Conservation (phyloP, 2,113 vertebrate genomes). For the Nycticebus coucang region DNA sequence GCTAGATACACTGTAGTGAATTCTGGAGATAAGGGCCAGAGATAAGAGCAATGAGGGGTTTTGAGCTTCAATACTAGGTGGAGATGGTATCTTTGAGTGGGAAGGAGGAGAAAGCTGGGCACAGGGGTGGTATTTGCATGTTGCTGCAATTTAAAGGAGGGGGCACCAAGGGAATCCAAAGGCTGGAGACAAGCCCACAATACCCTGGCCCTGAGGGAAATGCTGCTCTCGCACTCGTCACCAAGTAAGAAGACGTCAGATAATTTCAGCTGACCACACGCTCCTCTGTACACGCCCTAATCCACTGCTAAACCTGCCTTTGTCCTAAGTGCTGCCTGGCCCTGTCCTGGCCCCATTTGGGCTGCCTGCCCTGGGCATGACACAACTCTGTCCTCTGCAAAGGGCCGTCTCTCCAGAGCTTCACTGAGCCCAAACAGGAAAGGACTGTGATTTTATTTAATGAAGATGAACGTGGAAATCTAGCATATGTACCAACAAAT, state of each 20-base stretch:
- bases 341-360: not conserved
- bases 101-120: not conserved
- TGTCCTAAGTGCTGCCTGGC: not conserved
- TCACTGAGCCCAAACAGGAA: not conserved
- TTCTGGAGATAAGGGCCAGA: not conserved
- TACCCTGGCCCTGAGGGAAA: rapidly evolving
- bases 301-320: not conserved
- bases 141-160: not conserved
- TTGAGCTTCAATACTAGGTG: not conserved
- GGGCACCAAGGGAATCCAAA: not conserved
- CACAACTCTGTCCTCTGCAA: not conserved
- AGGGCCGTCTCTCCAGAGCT: not conserved
- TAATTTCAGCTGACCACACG: not conserved
- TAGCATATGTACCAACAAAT: rapidly evolving
- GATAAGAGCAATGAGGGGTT: no score
- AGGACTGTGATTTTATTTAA: not conserved
- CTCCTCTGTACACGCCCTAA: rapidly evolving
- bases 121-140: not conserved
- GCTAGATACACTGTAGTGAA: not conserved
- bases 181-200: not conserved
- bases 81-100: not conserved
- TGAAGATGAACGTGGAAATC: not conserved
- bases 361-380: not conserved
- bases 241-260: not conserved
- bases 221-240: no score